A percentile compares a stretch with the other conserved stretches of the same genome.
These are phyloP conservation scores for Selene dorsalis DNA, from an alignment of 2,797 vertebrate species.

Conservation along the genomic window DNA sequence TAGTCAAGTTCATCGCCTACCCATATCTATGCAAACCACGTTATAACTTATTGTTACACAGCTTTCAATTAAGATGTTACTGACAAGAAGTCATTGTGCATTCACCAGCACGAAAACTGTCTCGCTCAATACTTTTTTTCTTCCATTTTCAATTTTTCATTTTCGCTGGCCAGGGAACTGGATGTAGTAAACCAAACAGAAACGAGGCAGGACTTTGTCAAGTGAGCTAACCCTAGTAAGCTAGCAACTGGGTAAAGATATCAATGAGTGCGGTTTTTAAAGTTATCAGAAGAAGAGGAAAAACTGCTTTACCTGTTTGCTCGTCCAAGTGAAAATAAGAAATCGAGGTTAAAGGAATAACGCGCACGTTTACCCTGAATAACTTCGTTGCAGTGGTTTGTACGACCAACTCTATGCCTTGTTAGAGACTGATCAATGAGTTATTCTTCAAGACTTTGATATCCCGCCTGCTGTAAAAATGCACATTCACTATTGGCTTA, in stretches of 20 bases:
- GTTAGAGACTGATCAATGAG: conserved; percentile 84
- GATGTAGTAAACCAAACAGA: conserved; percentile 31
- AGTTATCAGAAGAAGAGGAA: conserved; percentile 44
- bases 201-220: conserved; percentile 71
- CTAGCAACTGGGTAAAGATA: conserved; percentile 59
- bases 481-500: conserved; percentile 64
- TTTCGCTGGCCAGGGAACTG: not conserved
- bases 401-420: conserved; percentile 66
- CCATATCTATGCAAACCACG: conserved; percentile 49
- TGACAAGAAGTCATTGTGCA: not conserved
- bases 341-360: conserved; percentile 50
- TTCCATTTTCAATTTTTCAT: not conserved
- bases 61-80: conserved; percentile 5
- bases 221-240: conserved; percentile 74
- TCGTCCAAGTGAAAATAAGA: conserved; percentile 68
- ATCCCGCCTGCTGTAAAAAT: conserved; percentile 76
- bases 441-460: conserved; percentile 85
- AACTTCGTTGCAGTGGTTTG: conserved; percentile 54
- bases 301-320: conserved; percentile 74
- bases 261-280: conserved; percentile 55
- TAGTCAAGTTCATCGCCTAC: conserved; percentile 54
- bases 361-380: conserved; percentile 60
- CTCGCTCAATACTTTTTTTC: too few relatives aligned
- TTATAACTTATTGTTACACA: conserved; percentile 58
- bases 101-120: not conserved